Evolutionary conservation across 2,797 vertebrate species (phyloP).

Genomic region (Brachymystax lenok): DNA sequence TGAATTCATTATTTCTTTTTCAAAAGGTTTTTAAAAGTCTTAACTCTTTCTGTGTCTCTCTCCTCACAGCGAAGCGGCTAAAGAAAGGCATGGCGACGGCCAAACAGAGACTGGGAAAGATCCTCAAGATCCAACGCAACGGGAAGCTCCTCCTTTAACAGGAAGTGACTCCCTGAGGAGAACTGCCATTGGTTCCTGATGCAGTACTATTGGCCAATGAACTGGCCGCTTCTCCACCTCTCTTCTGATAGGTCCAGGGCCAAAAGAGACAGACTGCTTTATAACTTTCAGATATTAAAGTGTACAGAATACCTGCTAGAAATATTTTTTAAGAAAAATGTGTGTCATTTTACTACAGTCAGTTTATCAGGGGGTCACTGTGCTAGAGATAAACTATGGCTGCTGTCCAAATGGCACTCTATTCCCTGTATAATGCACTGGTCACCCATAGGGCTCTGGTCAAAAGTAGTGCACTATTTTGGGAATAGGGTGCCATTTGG

Average conservation of each 20-base stretch:
- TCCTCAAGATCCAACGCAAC: constrained; percentile 99
- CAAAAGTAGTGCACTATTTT: background rate
- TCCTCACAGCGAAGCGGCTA: constrained; percentile 88
- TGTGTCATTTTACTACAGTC: constrained; percentile 91
- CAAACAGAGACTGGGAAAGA: constrained; percentile 99
- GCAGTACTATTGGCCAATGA: constrained; percentile 58
- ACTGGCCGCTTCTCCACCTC: constrained; percentile 62
- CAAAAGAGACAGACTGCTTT: constrained; percentile 54
- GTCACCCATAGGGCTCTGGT: background rate
- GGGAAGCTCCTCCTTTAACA: constrained; percentile 97
- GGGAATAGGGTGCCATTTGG: background rate
- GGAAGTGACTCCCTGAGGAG: constrained; percentile 51
- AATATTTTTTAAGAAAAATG: constrained; percentile 94
- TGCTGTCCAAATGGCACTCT: background rate
- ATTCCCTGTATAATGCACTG: background rate
- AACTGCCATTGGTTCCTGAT: constrained; percentile 62
- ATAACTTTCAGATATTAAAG: constrained; percentile 74
- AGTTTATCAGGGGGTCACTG: constrained; percentile 86
- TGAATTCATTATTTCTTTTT: background rate
- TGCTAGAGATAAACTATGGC: constrained; percentile 48
- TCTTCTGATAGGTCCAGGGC: constrained; percentile 66
- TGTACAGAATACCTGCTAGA: constrained; percentile 90
- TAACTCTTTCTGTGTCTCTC: constrained; percentile 8
- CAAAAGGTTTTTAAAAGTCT: background rate
- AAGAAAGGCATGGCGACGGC: constrained; percentile 99